Evolutionary conservation across 92 coral and sea anemone genomes (phyloP).

Genomic region (Epizoanthus illoricatus): DNA sequence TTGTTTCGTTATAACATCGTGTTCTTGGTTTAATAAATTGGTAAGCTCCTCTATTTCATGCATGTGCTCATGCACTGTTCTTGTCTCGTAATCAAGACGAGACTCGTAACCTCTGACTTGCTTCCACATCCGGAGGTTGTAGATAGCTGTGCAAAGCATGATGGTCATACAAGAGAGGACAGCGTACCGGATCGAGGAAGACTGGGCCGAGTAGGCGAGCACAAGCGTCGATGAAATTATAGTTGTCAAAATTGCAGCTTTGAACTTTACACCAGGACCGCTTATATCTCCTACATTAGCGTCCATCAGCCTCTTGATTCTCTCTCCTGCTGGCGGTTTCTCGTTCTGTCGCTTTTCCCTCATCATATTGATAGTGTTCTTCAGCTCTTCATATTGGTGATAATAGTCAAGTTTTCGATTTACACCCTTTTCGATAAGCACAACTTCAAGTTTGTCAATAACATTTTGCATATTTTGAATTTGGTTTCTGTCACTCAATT

Average conservation of each 20-base stretch:
- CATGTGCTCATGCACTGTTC: slow-evolving; percentile 44
- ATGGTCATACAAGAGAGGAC: slow-evolving; percentile 30
- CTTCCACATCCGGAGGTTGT: slow-evolving; percentile 39
- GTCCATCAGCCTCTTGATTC: slow-evolving; percentile 6
- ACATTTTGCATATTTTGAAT: slow-evolving; percentile 46
- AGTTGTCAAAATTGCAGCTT: slow-evolving; percentile 4
- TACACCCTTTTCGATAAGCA: slow-evolving; percentile 43
- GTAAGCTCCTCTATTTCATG: slow-evolving; percentile 66
- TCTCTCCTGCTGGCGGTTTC: slow-evolving; percentile 21
- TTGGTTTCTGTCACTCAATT: slow-evolving; percentile 43
- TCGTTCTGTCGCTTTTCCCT: slow-evolving; percentile 57
- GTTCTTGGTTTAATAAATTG: slow-evolving; percentile 61
- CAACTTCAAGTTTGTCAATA: slow-evolving; percentile 47
- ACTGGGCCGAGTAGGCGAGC: slow-evolving; percentile 36
- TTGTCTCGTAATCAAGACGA: slow-evolving; percentile 38
- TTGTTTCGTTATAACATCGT: slow-evolving; percentile 67
- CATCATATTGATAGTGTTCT: slow-evolving; percentile 55
- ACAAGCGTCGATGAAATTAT: slow-evolving; percentile 28
- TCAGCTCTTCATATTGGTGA: slow-evolving; percentile 62
- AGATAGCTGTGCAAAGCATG: slow-evolving; percentile 43
- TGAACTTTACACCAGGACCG: slow-evolving; percentile 35
- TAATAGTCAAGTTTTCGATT: slow-evolving; percentile 47
- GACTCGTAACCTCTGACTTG: slow-evolving; percentile 37
- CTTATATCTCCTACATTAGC: slow-evolving; percentile 30
- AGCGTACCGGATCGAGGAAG: slow-evolving; percentile 31